phyloP scores from a whole-genome alignment of 2,797 vertebrate genomes.

The Aselliscus stoliczkanus region DNA sequence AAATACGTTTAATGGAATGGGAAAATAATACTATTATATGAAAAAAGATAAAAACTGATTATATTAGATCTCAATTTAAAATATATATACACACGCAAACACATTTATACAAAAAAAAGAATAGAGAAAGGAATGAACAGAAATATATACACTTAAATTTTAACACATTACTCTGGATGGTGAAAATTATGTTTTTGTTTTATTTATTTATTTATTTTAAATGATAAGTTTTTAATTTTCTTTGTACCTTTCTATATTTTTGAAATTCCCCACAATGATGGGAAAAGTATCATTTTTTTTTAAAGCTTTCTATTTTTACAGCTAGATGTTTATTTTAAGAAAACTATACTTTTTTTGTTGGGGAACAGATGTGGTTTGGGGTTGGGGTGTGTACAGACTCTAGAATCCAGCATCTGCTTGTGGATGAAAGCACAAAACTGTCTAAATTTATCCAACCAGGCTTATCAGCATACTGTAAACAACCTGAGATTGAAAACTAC shows the following conservation, averaged over 20 bases:
- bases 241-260: constrained; percentile 30
- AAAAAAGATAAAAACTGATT: constrained; percentile 9
- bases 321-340: not conserved
- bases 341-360: not conserved
- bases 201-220: too few species aligned
- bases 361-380: too few species aligned
- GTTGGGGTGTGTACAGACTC: not conserved
- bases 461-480: not conserved
- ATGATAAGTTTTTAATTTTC: not conserved
- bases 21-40: constrained; percentile 29
- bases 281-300: not conserved
- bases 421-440: not conserved
- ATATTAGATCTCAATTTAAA: not conserved
- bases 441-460: constrained; percentile 14
- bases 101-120: not conserved
- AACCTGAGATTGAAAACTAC: not conserved
- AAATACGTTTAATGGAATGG: constrained; percentile 29
- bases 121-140: not conserved
- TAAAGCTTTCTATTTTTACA: not conserved
- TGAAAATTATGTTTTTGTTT: too few species aligned
- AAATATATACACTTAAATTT: constrained; percentile 41
- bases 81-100: not conserved
- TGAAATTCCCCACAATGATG: constrained; percentile 20
- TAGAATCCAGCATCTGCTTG: constrained; percentile 8
- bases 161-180: not conserved